Evolutionary conservation across 1,140 invertebrate genomes (phyloP).

Genomic region (Cardiocondyla obscurior): DNA sequence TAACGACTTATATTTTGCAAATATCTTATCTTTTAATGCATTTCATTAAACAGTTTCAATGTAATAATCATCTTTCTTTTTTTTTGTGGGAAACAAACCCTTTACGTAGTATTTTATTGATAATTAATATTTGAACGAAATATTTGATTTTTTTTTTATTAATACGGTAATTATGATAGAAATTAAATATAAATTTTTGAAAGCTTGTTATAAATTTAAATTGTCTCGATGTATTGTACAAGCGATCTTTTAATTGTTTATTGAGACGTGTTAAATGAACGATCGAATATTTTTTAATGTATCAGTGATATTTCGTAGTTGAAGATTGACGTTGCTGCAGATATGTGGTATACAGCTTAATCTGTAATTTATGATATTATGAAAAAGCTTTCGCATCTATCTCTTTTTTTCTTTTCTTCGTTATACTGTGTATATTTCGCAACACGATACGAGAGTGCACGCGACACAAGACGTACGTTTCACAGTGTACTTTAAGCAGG

Average conservation of each 20-base stretch:
- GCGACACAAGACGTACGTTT: slow-evolving; percentile 49
- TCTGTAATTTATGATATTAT: slow-evolving; percentile 64
- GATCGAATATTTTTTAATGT: slow-evolving; percentile 42
- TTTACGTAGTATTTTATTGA: not conserved
- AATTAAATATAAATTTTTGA: slow-evolving; percentile 18
- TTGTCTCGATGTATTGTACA: not conserved
- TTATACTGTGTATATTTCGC: not conserved
- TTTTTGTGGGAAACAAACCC: not conserved
- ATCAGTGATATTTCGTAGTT: slow-evolving; percentile 11
- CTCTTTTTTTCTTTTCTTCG: slow-evolving; percentile 12
- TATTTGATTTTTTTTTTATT: slow-evolving; percentile 3
- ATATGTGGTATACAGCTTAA: slow-evolving; percentile 41
- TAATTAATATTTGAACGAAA: not conserved
- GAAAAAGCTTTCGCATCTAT: slow-evolving; percentile 46
- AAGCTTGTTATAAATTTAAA: slow-evolving; percentile 2
- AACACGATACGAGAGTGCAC: slow-evolving; percentile 49
- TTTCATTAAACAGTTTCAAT: not conserved
- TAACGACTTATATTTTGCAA: not conserved
- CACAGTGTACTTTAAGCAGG: slow-evolving; percentile 45
- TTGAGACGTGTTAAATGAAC: slow-evolving; percentile 8
- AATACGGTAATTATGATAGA: not conserved
- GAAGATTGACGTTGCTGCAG: slow-evolving; percentile 60
- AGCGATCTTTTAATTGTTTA: slow-evolving; percentile 37
- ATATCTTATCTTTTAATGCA: not conserved
- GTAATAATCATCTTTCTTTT: not conserved